Conservation (phyloP, 1,140 invertebrate genomes). For the Pararge aegeria region DNA sequence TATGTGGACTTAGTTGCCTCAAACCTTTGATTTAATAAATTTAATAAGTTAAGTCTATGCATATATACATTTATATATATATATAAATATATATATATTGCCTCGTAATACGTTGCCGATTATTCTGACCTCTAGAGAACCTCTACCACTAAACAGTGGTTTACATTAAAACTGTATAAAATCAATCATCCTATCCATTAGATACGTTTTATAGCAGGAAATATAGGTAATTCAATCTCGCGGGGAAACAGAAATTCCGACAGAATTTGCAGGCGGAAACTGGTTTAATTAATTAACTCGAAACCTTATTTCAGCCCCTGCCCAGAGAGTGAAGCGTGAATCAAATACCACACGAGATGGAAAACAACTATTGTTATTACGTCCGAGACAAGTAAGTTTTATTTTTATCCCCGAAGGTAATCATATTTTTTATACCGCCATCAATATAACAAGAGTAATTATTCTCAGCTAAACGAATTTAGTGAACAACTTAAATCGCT, state of each 20-base stretch:
- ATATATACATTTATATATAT: no score
- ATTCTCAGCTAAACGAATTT: constrained; percentile 4
- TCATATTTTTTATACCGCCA: constrained; percentile 12
- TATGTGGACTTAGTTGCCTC: no score
- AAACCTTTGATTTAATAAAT: no score
- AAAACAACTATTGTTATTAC: constrained; percentile 53
- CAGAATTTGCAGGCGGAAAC: background rate
- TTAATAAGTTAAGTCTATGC: no score
- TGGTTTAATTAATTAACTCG: background rate
- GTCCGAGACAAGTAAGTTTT: constrained; percentile 50
- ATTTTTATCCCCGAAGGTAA: constrained; percentile 18
- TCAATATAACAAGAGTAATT: background rate
- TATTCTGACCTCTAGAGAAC: no score
- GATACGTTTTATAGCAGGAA: no score
- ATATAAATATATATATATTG: no score
- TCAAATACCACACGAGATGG: constrained; percentile 52
- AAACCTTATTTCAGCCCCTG: constrained; percentile 45
- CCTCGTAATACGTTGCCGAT: no score
- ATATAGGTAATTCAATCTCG: no score
- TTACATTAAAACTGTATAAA: no score
- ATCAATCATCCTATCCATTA: no score
- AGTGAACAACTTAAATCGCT: background rate
- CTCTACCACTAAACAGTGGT: no score
- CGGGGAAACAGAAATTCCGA: background rate
- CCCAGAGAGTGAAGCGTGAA: constrained; percentile 43